Evolutionary conservation across 2,888 invertebrate species (phyloP), one percentile per base, ranked within the genome.

Genomic region (Mimachlamys varia): DNA sequence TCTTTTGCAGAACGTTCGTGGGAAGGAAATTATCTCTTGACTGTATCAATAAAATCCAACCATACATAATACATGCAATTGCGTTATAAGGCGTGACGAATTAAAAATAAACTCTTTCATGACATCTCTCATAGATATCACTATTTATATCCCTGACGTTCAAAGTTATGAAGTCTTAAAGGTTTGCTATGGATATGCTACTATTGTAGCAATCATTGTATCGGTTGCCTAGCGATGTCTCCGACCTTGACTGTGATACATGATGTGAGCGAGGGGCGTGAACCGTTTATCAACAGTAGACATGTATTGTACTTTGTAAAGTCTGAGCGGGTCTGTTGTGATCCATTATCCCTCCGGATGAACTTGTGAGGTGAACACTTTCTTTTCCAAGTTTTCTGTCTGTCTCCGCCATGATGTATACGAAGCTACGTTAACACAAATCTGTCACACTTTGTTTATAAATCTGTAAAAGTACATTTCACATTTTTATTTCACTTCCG

Each of bases 371-470:
- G 76, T 76, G 27, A 76, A 76, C 27, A 7, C 76, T 27, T 33
- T 76, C 33, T 33, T 33, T 10, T 27, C 27, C 27, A 33, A 27
- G 13, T 27, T 76, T 27, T 76, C 5, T 13, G 7, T 76, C 76
- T 76, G 76, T 76, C 76, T 76, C 76, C 76, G 33, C 22, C 27
- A 76, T 76, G 76, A 76, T 76, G 76, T 76, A 76, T 76, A 27
- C 33, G 27, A 13, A 76, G 76, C 27, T 76, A 0, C 33, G 13
- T 33, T 33, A 76, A 12, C 15, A 33, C 7, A 76, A 33, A 76
- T 76, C 76, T 4, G 76, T 76, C 76, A 33, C 76, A 76, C 27
- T 33, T 3, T 76, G 22, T 27, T 76, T 27, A 76, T 76, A 76
- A 27, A 10, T 12, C 76, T 15, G 33, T 76, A 33, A 76, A 76